A percentile compares a stretch with the other conserved stretches of the same genome.
These are phyloP conservation scores for Syngnathoides biaculeatus DNA, from an alignment of 2,113 vertebrate genomes.

Conservation along the genomic window DNA sequence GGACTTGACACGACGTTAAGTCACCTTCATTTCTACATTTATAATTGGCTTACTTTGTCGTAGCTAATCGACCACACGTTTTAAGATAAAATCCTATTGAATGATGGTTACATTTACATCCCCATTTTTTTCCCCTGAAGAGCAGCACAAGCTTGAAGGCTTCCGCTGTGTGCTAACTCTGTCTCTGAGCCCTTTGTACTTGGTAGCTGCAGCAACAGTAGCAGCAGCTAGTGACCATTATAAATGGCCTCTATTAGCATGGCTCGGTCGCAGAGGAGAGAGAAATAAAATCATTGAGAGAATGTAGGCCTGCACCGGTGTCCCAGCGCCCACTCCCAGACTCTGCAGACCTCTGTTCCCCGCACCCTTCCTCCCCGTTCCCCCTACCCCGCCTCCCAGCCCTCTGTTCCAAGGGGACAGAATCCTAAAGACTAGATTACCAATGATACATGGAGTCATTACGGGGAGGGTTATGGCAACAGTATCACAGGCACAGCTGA, in stretches of 20 bases:
- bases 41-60: constrained; percentile 34
- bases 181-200: constrained; percentile 51
- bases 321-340: constrained; percentile 49
- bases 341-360: constrained; percentile 52
- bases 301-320: constrained; percentile 58
- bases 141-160: constrained; percentile 34
- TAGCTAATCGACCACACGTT: not conserved
- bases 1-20: constrained; percentile 33
- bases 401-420: constrained; percentile 62
- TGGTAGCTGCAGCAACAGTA: constrained; percentile 49
- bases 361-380: constrained; percentile 34
- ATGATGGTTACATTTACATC: constrained; percentile 38
- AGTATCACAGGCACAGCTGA: constrained; percentile 58
- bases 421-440: constrained; percentile 76
- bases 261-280: constrained; percentile 64
- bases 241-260: constrained; percentile 76
- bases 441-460: constrained; percentile 73
- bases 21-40: constrained; percentile 9
- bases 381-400: constrained; percentile 21
- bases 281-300: constrained; percentile 74
- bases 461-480: constrained; percentile 66
- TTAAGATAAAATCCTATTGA: not conserved
- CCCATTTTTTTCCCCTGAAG: constrained; percentile 38
- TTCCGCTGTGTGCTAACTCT: constrained; percentile 51
- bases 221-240: constrained; percentile 68